phyloP scores from a whole-genome alignment of 2,888 invertebrate genomes.

The Priocnemis perturbator region DNA sequence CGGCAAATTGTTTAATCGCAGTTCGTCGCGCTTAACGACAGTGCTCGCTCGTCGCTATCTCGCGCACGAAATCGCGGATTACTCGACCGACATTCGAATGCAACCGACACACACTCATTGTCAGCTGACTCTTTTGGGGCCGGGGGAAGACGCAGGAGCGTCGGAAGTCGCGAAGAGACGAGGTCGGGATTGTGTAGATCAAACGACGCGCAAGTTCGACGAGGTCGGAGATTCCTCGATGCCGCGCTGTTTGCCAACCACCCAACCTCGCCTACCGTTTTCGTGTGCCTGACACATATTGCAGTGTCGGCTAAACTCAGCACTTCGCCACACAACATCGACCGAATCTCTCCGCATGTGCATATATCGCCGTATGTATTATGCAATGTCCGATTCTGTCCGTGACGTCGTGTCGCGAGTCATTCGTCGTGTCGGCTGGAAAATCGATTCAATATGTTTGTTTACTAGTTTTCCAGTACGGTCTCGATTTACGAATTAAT shows the following conservation, averaged over 20 bases:
- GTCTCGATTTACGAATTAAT: too few relatives aligned
- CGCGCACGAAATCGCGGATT: not conserved
- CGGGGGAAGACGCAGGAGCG: not conserved
- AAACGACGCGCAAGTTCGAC: slow-evolving; percentile 37
- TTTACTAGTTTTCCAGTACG: too few relatives aligned
- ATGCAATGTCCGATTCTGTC: too few relatives aligned
- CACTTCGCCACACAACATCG: not conserved
- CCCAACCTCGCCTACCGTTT: slow-evolving; percentile 47
- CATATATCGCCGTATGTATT: too few relatives aligned
- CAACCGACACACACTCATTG: not conserved
- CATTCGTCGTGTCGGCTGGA: too few relatives aligned
- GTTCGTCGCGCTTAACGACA: too few relatives aligned
- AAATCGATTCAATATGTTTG: too few relatives aligned
- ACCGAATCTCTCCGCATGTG: not conserved
- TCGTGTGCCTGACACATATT: slow-evolving; percentile 55
- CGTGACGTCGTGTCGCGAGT: too few relatives aligned
- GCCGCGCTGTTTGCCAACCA: slow-evolving; percentile 63
- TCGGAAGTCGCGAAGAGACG: not conserved
- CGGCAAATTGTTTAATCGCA: not conserved
- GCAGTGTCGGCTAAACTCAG: slow-evolving; percentile 33
- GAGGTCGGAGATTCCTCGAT: slow-evolving; percentile 59
- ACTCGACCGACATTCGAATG: not conserved
- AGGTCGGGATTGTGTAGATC: slow-evolving; percentile 39
- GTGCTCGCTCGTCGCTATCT: not conserved
- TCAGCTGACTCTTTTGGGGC: not conserved